A percentile compares a stretch with the other conserved stretches of the same genome.
phyloP scores from a whole-genome alignment of 2,797 vertebrate species.

The Hyperoplus immaculatus region DNA sequence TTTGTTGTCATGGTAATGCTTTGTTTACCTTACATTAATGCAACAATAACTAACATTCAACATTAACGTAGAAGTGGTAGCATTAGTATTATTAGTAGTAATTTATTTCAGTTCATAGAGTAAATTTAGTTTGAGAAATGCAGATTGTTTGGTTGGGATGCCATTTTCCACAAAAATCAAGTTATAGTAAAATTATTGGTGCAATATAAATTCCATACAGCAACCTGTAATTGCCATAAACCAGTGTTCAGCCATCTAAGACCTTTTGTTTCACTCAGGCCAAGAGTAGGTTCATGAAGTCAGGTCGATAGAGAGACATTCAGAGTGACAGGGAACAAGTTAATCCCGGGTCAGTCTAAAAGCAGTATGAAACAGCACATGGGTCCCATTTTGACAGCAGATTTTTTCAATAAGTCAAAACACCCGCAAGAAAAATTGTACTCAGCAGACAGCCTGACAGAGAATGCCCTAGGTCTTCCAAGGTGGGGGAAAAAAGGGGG shows the following conservation, averaged over 20 bases:
- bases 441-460: conserved; percentile 48
- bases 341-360: conserved; percentile 9
- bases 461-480: conserved; percentile 33
- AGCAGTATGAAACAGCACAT: not conserved
- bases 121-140: not conserved
- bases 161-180: not conserved
- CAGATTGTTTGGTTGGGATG: not conserved
- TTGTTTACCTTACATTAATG: not conserved
- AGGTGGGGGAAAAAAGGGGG: not conserved
- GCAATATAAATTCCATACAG: not conserved
- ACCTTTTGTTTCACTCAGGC: not conserved
- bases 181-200: not conserved
- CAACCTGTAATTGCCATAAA: conserved; percentile 1
- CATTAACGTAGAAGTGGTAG: not conserved
- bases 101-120: no score
- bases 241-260: not conserved
- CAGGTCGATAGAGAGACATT: conserved; percentile 14
- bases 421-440: not conserved
- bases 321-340: conserved; percentile 25
- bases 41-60: not conserved
- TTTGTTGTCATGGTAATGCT: not conserved
- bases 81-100: no score
- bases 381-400: conserved; percentile 26
- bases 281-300: conserved; percentile 10
- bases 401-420: conserved; percentile 25